Conservation (phyloP, 1,140 invertebrate species). For the Bombyx mandarina region DNA sequence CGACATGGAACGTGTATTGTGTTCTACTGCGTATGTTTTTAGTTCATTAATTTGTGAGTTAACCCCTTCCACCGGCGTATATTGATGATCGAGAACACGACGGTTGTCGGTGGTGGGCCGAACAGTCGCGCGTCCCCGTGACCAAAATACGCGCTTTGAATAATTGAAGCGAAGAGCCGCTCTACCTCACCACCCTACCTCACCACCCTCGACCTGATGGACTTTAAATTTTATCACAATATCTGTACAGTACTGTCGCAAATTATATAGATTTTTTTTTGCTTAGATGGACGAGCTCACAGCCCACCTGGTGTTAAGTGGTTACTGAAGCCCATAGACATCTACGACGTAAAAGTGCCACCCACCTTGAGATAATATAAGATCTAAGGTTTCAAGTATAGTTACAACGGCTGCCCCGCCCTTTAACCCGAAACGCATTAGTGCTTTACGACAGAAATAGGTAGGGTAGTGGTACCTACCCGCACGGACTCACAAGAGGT, state of each 20-base stretch:
- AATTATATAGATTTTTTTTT: constrained; percentile 12
- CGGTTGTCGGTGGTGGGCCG: constrained; percentile 15
- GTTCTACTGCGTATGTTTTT: constrained; percentile 18
- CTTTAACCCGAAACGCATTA: no score
- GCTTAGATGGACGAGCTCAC: no score
- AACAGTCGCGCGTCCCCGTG: constrained; percentile 36
- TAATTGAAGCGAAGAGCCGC: constrained; percentile 44
- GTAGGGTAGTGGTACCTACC: no score
- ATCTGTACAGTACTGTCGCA: constrained; percentile 3
- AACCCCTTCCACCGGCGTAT: constrained; percentile 32
- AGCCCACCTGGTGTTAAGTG: no score
- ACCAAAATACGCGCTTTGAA: constrained; percentile 60
- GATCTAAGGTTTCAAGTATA: no score
- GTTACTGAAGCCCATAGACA: no score
- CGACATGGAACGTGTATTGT: constrained; percentile 11
- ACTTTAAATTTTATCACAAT: constrained; percentile 16
- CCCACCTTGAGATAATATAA: no score
- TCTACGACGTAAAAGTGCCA: no score
- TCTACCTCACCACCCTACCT: constrained; percentile 16
- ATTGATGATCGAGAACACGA: constrained; percentile 28
- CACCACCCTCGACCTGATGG: constrained; percentile 20
- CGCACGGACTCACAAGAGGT: no score
- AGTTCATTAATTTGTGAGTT: constrained; percentile 32
- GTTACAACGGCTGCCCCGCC: no score
- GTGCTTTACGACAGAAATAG: no score